Evolutionary conservation across 2,797 vertebrate species (phyloP).

Genomic region (Anolis apletophallus): DNA sequence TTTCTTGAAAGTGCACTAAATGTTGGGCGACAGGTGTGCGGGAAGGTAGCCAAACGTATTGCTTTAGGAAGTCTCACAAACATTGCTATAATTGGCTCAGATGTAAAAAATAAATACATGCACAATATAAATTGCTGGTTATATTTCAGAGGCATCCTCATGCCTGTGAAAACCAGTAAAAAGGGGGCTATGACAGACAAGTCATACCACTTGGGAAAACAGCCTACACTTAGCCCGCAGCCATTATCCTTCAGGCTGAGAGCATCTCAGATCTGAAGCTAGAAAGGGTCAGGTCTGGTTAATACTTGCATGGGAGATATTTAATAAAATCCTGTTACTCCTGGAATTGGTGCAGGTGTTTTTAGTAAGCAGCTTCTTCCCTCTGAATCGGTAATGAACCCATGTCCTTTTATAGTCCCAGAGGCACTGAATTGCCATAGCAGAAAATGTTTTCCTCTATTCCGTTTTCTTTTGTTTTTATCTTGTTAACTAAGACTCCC

Average conservation of each 20-base stretch:
- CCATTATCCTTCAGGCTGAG: constrained; percentile 21
- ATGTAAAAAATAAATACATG: constrained; percentile 20
- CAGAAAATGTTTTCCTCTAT: constrained; percentile 29
- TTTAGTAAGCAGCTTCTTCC: constrained; percentile 13
- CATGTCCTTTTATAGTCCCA: constrained; percentile 17
- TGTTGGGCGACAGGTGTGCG: constrained; percentile 37
- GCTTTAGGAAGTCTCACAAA: constrained; percentile 9
- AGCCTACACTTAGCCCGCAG: constrained; percentile 5
- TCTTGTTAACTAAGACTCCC: constrained; percentile 20
- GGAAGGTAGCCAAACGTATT: constrained; percentile 8
- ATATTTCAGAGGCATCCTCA: constrained; percentile 16
- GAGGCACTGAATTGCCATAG: background rate
- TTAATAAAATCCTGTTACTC: constrained; percentile 30
- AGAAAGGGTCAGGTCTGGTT: constrained; percentile 13
- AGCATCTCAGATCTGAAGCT: constrained; percentile 33
- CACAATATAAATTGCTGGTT: constrained; percentile 25
- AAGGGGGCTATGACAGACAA: constrained; percentile 28
- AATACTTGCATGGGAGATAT: constrained; percentile 17
- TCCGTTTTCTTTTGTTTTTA: constrained; percentile 20
- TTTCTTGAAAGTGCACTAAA: constrained; percentile 45
- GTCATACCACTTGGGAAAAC: constrained; percentile 22
- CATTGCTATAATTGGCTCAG: constrained; percentile 31
- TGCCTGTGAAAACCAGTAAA: constrained; percentile 8
- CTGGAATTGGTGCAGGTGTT: constrained; percentile 19
- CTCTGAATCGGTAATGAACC: constrained; percentile 28